Percentiles rank a stretch among this genome's conserved stretches.
Evolutionary conservation across 2,797 vertebrate genomes (phyloP).

Genomic region (Lepilemur ruficaudatus): DNA sequence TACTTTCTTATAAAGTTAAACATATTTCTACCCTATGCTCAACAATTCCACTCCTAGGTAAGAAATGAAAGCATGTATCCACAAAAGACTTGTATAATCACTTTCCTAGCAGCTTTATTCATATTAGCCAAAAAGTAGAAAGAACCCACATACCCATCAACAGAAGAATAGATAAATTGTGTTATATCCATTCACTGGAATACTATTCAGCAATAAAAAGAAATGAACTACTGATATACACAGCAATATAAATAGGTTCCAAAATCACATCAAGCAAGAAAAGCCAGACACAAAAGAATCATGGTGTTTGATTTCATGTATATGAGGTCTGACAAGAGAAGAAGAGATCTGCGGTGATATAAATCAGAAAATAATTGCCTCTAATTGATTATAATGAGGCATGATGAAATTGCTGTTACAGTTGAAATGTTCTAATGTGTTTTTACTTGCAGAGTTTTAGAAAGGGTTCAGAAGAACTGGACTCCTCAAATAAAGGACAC

Average conservation of each 20-base stretch:
- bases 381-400: not conserved
- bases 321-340: not conserved
- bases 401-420: not conserved
- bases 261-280: not conserved
- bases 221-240: not conserved
- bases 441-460: not conserved
- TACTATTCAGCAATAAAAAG: not conserved
- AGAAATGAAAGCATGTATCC: not conserved
- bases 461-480: not conserved
- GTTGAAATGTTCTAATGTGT: not conserved
- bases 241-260: not conserved
- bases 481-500: not conserved
- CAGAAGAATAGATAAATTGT: not conserved
- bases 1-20: not conserved
- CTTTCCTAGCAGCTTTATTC: not conserved
- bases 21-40: not conserved
- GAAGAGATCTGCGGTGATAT: not conserved
- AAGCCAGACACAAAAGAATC: not conserved
- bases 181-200: not conserved
- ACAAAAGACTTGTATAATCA: not conserved
- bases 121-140: not conserved
- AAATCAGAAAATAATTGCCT: conserved; percentile 1
- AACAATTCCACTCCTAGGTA: not conserved
- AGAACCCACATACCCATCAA: not conserved
- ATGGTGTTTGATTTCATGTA: not conserved